These are phyloP conservation scores for Cyprinus carpio DNA, from an alignment of 2,113 vertebrate species.

Conservation along the genomic window DNA sequence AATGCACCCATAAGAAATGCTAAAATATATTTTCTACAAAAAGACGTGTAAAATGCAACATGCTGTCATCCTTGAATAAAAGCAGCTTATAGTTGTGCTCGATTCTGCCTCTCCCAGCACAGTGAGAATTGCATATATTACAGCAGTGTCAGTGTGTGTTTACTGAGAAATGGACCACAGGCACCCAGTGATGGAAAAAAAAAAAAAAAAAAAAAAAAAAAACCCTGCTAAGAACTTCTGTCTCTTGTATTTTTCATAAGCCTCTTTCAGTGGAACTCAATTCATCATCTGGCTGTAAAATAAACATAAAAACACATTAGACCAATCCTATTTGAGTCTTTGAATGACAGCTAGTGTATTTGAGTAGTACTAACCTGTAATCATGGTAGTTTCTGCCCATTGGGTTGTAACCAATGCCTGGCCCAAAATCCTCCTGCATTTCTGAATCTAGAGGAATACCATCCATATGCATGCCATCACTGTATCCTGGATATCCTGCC, in stretches of 20 bases:
- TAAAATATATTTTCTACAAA: conserved; percentile 58
- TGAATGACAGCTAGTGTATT: not conserved
- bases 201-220: not conserved
- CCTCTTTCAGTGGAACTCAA: not conserved
- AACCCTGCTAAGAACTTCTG: not conserved
- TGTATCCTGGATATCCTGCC: not conserved
- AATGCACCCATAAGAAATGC: conserved; percentile 61
- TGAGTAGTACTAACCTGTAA: conserved; percentile 59
- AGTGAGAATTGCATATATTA: conserved; percentile 73
- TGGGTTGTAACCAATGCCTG: conserved; percentile 50
- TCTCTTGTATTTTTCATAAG: not conserved
- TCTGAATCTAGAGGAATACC: conserved; percentile 35
- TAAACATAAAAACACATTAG: not conserved
- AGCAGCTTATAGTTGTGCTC: conserved; percentile 68
- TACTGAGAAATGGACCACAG: conserved; percentile 52
- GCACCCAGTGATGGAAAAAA: not conserved
- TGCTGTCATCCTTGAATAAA: conserved; percentile 64
- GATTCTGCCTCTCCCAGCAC: conserved; percentile 68
- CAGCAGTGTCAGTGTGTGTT: conserved; percentile 58
- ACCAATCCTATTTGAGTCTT: not conserved
- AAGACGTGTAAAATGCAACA: conserved; percentile 61
- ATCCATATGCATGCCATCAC: conserved; percentile 61
- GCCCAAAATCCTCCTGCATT: conserved; percentile 59
- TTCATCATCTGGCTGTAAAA: conserved; percentile 16
- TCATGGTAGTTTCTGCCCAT: conserved; percentile 47